Conservation (phyloP, 2,888 invertebrate species). For the Drosophila kokeensis region DNA sequence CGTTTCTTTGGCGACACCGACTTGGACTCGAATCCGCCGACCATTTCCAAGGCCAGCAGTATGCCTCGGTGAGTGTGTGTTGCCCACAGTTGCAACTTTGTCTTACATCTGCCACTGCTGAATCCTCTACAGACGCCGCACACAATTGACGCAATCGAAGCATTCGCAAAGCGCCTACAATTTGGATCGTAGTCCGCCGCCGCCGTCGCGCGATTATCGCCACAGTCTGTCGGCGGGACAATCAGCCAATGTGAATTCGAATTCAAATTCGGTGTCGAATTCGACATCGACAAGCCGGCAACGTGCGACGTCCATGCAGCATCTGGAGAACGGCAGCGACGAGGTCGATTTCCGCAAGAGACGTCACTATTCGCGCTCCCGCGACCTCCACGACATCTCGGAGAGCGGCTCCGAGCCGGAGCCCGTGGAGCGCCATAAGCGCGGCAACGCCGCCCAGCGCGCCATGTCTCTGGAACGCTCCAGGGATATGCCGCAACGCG, state of each 20-base stretch:
- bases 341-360: constrained; percentile 83
- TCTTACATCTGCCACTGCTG: neutral
- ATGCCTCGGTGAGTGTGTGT: constrained; percentile 73
- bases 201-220: constrained; percentile 74
- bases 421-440: constrained; percentile 76
- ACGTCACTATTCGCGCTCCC: constrained; percentile 85
- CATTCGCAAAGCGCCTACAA: constrained; percentile 85
- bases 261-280: neutral
- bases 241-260: neutral
- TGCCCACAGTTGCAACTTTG: neutral
- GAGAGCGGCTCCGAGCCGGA: constrained; percentile 85
- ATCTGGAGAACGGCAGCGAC: constrained; percentile 82
- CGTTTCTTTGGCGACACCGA: constrained; percentile 95
- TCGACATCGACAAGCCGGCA: constrained; percentile 52
- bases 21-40: constrained; percentile 89
- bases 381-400: constrained; percentile 85
- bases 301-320: constrained; percentile 84
- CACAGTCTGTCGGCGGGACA: constrained; percentile 65
- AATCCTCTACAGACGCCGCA: constrained; percentile 68
- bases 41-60: constrained; percentile 84
- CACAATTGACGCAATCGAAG: constrained; percentile 77
- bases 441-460: constrained; percentile 59
- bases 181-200: constrained; percentile 81
- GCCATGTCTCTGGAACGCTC: constrained; percentile 73
- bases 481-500: constrained; percentile 61